phyloP scores from a whole-genome alignment of 2,797 vertebrate genomes.

The Alca torda region DNA sequence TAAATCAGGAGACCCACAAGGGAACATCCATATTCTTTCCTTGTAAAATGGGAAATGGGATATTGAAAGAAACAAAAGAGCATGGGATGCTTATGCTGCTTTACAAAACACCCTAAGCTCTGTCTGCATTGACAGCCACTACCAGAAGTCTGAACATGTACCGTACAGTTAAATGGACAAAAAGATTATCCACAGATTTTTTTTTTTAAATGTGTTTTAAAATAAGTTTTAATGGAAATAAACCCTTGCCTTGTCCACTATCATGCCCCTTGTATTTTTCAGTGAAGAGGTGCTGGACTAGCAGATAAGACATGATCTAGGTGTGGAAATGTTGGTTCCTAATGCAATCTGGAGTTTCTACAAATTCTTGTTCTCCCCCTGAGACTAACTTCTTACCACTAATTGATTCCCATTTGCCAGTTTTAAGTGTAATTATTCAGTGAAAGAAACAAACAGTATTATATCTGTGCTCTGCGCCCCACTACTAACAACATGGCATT shows the following conservation, averaged over 20 bases:
- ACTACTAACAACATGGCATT: not conserved
- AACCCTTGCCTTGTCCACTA: not conserved
- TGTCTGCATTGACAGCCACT: not conserved
- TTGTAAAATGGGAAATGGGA: not conserved
- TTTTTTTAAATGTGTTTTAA: not conserved
- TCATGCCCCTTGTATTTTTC: not conserved
- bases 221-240: not conserved
- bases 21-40: not conserved
- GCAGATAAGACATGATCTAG: not conserved
- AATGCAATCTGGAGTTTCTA: not conserved
- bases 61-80: not conserved
- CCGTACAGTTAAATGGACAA: not conserved
- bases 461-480: not conserved
- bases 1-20: not conserved
- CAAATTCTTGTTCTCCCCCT: not conserved
- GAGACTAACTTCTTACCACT: constrained; percentile 29
- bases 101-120: not conserved
- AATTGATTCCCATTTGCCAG: constrained; percentile 49
- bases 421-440: constrained; percentile 48
- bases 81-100: not conserved
- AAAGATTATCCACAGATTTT: not conserved
- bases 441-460: constrained; percentile 23
- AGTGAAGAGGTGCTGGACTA: not conserved
- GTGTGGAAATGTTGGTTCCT: not conserved
- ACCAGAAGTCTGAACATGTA: not conserved